Evolutionary conservation across 2,113 vertebrate genomes (phyloP), one percentile per base, ranked within the genome.

Genomic region (Spilogale gracilis): DNA sequence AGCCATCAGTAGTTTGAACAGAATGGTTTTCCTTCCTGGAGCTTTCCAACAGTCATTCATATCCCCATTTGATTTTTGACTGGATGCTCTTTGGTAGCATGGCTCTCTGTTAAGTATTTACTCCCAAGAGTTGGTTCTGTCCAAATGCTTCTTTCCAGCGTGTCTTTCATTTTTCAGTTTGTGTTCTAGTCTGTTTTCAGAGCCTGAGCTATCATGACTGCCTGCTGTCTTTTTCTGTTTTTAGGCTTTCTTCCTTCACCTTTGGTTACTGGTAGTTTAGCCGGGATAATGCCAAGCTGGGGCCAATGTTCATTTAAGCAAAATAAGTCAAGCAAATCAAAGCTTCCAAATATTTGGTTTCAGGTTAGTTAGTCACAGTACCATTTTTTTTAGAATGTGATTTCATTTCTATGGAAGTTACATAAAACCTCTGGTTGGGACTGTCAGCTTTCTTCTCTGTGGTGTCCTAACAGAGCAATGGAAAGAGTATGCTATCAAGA

Each of bases 281-380:
- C 60, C 86, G 52, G 25, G 18, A 82, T 67, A 76, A 82, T 84
- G 45, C 80, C 74, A 61, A 93, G 78, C 32, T 1, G 9, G 60
- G 50, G 65, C 52, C 97, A 97, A 65, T 98, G 89, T 88, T 97
- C 96, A 96, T 78, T 78, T 95, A 97, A 89, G 86, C 76, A 98
- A 97, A 97, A 97, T 48, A 92, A 97, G 71, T 96, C 93, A 96
- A 91, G 78, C 65, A 91, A 96, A 94, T 96, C 11, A 73, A 92
- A 96, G 90, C 45, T 76, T 95, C 61, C 86, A 43, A 78, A 58
- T 94, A 89, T 94, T 95, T 97, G 80, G 58, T 94, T 96, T 96
- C 9, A 32, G 89, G 76, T 82, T 88, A 83, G 74, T 92, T 81
- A 91, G 54, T 56, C 71, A 78, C 17, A 80, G 54, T 25, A 82